These are phyloP conservation scores for Tetragnatha montana DNA, from an alignment of 2,888 invertebrate species.

Conservation along the genomic window DNA sequence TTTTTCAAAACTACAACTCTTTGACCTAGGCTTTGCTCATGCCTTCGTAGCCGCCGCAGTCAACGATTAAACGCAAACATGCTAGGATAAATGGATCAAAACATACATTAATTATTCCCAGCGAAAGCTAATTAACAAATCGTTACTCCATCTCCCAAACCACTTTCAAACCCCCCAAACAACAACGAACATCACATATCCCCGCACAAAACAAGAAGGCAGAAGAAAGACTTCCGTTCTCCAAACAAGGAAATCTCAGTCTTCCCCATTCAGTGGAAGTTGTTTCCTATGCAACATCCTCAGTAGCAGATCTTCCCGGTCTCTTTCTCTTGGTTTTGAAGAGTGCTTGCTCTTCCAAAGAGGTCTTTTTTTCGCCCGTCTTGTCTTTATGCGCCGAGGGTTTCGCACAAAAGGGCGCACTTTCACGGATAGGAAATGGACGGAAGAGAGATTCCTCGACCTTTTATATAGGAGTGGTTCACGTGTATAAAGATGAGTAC, in stretches of 20 bases:
- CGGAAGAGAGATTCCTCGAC: background rate
- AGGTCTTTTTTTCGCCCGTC: background rate
- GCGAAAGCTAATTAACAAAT: background rate
- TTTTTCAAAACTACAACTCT: too few relatives aligned
- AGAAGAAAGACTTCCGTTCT: background rate
- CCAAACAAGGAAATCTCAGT: conserved; percentile 1
- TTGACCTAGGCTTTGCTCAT: too few relatives aligned
- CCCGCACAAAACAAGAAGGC: background rate
- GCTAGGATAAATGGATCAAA: too few relatives aligned
- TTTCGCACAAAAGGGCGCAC: conserved; percentile 2
- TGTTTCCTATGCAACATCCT: background rate
- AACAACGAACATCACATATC: background rate
- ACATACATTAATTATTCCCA: background rate
- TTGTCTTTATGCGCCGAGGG: conserved; percentile 15
- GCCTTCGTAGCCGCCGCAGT: too few relatives aligned
- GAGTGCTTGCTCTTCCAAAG: conserved; percentile 1
- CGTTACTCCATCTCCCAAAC: background rate
- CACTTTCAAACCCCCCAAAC: background rate
- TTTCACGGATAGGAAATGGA: conserved; percentile 50
- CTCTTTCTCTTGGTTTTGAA: conserved; percentile 5
- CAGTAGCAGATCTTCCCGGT: background rate
- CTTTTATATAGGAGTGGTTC: background rate
- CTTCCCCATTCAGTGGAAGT: background rate
- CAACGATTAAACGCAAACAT: too few relatives aligned
- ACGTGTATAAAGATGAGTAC: too few relatives aligned